Evolutionary conservation across 2,888 invertebrate genomes (phyloP).

Genomic region (Chironomus riparius): DNA sequence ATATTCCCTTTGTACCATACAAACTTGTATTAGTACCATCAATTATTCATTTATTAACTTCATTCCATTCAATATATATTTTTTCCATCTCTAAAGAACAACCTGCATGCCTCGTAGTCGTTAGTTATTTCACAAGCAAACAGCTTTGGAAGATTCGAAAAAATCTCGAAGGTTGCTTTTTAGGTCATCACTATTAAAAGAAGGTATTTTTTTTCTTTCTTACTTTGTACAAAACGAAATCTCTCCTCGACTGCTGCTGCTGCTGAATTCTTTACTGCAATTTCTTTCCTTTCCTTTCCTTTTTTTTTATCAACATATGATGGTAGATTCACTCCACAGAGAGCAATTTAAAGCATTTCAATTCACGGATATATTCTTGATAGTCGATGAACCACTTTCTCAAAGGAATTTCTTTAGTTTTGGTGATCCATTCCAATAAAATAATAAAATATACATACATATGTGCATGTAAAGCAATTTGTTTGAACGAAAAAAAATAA

Average conservation of each 20-base stretch:
- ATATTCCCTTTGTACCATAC: no score
- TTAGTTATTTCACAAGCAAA: not conserved
- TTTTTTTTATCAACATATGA: not conserved
- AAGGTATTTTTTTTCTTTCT: not conserved
- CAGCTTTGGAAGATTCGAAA: not conserved
- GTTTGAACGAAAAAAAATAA: not conserved
- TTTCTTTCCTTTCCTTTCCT: not conserved
- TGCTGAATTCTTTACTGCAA: not conserved
- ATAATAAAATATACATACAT: not conserved
- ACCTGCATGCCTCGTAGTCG: not conserved
- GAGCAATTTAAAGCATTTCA: not conserved
- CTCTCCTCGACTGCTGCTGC: not conserved
- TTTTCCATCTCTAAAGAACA: not conserved
- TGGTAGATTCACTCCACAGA: not conserved
- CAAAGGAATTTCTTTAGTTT: constrained; percentile 7
- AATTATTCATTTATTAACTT: no score
- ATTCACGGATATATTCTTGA: constrained; percentile 8
- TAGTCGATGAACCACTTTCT: constrained; percentile 17
- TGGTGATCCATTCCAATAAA: not conserved
- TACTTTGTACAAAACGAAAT: not conserved
- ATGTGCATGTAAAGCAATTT: not conserved
- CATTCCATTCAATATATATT: no score
- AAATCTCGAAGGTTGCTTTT: not conserved
- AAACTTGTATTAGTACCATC: no score
- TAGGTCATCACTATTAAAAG: constrained; percentile 12